Conservation (phyloP, 2,797 vertebrate genomes). For the Arremon aurantiirostris region DNA sequence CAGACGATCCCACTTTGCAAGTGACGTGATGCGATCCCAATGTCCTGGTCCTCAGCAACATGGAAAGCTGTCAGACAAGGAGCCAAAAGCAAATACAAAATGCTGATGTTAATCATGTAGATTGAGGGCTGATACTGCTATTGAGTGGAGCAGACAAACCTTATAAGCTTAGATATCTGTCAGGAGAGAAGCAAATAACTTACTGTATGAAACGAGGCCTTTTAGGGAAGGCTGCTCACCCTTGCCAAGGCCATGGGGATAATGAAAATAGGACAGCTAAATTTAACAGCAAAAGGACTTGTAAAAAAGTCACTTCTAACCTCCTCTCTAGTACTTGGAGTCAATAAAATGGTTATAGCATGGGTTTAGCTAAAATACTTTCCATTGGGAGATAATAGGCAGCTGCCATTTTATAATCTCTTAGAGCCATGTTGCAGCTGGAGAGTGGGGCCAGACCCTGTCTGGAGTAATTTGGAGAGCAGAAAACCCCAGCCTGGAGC, state of each 20-base stretch:
- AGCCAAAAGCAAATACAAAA: not conserved
- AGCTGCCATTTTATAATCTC: not conserved
- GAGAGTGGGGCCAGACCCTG: rapidly evolving
- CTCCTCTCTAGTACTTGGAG: slow-evolving; percentile 34
- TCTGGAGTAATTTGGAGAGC: not conserved
- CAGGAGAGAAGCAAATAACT: slow-evolving; percentile 54
- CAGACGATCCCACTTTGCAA: not conserved
- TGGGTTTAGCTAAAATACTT: slow-evolving; percentile 55
- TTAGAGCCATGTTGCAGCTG: not conserved
- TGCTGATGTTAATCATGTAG: not conserved
- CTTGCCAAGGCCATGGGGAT: slow-evolving; percentile 65
- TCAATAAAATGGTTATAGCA: slow-evolving; percentile 56
- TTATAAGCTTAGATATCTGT: slow-evolving; percentile 76
- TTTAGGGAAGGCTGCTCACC: slow-evolving; percentile 64
- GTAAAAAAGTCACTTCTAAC: slow-evolving; percentile 60
- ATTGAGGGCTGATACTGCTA: slow-evolving; percentile 58
- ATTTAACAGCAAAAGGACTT: slow-evolving; percentile 69
- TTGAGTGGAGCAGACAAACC: slow-evolving; percentile 59
- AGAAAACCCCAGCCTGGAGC: not conserved
- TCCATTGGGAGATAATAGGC: not conserved
- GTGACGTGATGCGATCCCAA: not conserved
- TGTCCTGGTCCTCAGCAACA: not conserved
- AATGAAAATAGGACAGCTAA: slow-evolving; percentile 71
- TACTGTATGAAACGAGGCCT: slow-evolving; percentile 66
- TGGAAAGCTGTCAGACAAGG: not conserved